A percentile compares a stretch with the other conserved stretches of the same genome.
These are phyloP conservation scores for Nineta flava DNA, from an alignment of 2,888 invertebrate species.

Conservation along the genomic window DNA sequence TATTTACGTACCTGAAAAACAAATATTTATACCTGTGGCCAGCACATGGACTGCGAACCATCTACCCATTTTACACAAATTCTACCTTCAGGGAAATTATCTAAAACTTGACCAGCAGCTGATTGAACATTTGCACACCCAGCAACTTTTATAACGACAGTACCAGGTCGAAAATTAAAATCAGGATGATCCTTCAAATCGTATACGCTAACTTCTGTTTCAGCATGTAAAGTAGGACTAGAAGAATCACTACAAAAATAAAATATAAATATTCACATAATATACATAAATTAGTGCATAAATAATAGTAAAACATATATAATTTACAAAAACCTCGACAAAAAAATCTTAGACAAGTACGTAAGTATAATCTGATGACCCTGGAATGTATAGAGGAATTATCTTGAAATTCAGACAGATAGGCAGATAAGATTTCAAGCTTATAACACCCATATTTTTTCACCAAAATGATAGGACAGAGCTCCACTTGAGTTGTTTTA, in stretches of 20 bases:
- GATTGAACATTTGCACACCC: conserved; percentile 47
- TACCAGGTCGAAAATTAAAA: conserved; percentile 84
- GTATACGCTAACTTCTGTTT: conserved; percentile 83
- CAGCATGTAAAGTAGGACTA: conserved; percentile 23
- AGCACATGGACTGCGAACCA: conserved; percentile 70
- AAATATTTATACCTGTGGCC: conserved; percentile 52
- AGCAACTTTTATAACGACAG: conserved; percentile 73
- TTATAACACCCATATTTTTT: no score
- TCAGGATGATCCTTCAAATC: conserved; percentile 91
- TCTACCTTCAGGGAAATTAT: conserved; percentile 71
- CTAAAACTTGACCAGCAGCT: conserved; percentile 77
- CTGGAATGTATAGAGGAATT: no score
- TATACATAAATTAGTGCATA: neutral
- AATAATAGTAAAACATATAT: neutral
- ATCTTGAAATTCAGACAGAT: no score
- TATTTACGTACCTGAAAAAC: neutral
- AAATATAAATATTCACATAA: neutral
- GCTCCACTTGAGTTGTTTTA: no score
- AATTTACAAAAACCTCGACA: conserved; percentile 45
- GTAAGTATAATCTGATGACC: no score
- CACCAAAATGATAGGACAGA: no score
- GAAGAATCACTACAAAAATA: neutral
- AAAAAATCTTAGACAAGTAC: conserved; percentile 7
- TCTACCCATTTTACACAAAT: conserved; percentile 91
- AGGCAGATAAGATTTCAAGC: no score